phyloP scores from a whole-genome alignment of 2,888 invertebrate species.

The Nipponacmea schrenckii region DNA sequence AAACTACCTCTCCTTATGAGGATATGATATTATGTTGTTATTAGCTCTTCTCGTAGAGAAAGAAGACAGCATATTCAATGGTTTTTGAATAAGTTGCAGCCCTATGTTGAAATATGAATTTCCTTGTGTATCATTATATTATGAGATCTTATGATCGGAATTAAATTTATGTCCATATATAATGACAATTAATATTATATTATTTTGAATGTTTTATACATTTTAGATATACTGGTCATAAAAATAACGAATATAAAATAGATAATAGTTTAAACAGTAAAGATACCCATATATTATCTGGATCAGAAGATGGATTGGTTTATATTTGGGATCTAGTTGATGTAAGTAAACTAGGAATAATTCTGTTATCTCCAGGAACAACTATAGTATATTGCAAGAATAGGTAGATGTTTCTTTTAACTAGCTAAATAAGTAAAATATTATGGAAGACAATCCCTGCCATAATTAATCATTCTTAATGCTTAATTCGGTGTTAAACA shows the following conservation, averaged over 20 bases:
- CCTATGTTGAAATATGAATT: no score
- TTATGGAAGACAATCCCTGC: no score
- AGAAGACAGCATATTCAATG: no score
- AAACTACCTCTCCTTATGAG: not conserved
- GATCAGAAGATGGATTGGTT: constrained; percentile 86
- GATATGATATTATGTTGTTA: not conserved
- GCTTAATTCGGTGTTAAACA: no score
- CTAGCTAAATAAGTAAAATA: no score
- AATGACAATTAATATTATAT: no score
- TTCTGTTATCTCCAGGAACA: not conserved
- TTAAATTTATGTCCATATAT: no score
- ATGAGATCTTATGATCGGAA: no score
- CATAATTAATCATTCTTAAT: no score
- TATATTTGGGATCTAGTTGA: constrained; percentile 92
- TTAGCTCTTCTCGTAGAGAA: not conserved
- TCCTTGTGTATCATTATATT: no score
- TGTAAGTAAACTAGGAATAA: constrained; percentile 43
- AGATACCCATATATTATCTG: constrained; percentile 88
- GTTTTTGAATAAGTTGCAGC: no score
- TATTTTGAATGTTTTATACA: constrained; percentile 5
- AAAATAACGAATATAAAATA: constrained; percentile 83
- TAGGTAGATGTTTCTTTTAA: not conserved
- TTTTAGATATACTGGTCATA: constrained; percentile 83
- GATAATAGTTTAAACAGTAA: constrained; percentile 87
- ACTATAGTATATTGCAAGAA: not conserved